These are phyloP conservation scores for Bradypus variegatus DNA, from an alignment of 2,797 vertebrate genomes.

Conservation along the genomic window DNA sequence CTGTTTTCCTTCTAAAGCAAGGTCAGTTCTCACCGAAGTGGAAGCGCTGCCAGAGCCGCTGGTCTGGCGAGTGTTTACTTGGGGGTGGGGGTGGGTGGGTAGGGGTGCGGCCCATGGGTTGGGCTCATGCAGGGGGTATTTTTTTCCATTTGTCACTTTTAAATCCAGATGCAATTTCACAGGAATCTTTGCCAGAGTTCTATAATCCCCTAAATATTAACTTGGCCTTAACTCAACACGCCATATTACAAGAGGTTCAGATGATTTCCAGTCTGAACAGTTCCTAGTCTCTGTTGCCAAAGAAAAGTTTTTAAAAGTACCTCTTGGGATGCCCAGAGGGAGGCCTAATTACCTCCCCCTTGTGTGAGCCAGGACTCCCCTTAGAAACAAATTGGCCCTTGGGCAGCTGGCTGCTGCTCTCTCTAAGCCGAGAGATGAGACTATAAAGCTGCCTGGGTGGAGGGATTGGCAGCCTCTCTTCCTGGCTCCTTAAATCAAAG, in stretches of 20 bases:
- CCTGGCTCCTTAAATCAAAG: slow-evolving; percentile 54
- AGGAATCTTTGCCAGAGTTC: slow-evolving; percentile 17
- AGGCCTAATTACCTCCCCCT: slow-evolving; percentile 39
- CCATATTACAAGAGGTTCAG: slow-evolving; percentile 33
- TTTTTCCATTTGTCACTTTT: not conserved
- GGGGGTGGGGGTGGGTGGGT: not conserved
- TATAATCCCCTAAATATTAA: slow-evolving; percentile 51
- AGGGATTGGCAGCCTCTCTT: slow-evolving; percentile 48
- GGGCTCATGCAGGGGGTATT: not conserved
- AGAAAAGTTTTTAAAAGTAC: slow-evolving; percentile 26
- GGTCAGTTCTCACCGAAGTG: not conserved
- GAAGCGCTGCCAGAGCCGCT: not conserved
- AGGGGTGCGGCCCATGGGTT: not conserved
- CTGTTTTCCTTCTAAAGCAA: not conserved
- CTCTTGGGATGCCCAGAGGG: slow-evolving; percentile 16
- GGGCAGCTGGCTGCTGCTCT: not conserved
- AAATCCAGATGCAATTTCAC: slow-evolving; percentile 43
- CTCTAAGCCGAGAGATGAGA: slow-evolving; percentile 33
- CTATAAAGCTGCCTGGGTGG: slow-evolving; percentile 24
- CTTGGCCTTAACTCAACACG: not conserved
- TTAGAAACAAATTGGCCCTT: slow-evolving; percentile 21
- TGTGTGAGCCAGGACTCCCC: not conserved
- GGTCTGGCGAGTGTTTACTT: not conserved
- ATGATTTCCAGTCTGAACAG: slow-evolving; percentile 29
- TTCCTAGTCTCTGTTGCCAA: slow-evolving; percentile 38